Evolutionary conservation across 37 sponge, comb jelly and placozoan species (phyloP).

Genomic region (Haliclona indistincta): DNA sequence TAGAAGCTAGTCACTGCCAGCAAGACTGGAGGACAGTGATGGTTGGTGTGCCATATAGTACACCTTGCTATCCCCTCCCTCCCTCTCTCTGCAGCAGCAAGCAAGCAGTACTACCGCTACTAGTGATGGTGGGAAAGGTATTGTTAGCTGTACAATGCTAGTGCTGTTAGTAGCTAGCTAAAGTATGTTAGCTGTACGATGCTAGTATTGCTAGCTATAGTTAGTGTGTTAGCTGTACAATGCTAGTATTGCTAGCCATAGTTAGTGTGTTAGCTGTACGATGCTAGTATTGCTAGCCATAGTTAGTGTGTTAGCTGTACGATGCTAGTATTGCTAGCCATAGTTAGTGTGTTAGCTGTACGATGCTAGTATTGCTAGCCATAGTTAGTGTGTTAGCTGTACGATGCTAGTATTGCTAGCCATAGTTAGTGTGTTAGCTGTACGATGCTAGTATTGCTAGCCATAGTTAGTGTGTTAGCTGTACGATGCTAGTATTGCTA

Average conservation of each 20-base stretch:
- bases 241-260: background rate
- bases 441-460: no score
- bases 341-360: background rate
- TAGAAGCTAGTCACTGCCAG: conserved; percentile 65
- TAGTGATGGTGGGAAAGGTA: no score
- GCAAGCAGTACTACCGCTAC: no score
- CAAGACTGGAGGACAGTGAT: conserved; percentile 62
- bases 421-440: no score
- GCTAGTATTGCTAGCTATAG: background rate
- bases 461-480: no score
- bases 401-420: background rate
- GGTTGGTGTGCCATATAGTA: no score
- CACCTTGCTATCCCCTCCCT: no score
- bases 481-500: background rate
- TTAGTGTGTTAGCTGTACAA: background rate
- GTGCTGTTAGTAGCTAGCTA: no score
- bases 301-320: background rate
- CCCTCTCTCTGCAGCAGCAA: no score
- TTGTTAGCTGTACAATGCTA: no score
- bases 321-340: background rate
- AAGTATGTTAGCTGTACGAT: no score
- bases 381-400: no score
- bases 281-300: background rate
- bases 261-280: background rate
- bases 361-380: background rate